Percentiles rank a stretch among this genome's conserved stretches.
Conservation (phyloP, 2,113 vertebrate species). For the Alosa alosa region DNA sequence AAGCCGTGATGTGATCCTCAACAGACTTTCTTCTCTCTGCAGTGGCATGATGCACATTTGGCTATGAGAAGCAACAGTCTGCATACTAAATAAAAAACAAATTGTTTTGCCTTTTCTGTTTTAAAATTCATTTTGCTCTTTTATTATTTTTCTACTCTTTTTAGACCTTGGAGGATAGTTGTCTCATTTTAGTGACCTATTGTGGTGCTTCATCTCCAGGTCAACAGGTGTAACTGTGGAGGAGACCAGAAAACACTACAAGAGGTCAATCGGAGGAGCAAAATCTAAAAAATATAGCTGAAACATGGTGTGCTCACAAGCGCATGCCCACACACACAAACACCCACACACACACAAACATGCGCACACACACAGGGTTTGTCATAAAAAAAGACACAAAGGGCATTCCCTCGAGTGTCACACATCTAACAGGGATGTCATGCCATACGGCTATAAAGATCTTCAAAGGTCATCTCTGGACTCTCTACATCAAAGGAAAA, state of each 20-base stretch:
- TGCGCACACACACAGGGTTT: too few relatives aligned
- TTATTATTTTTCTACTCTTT: neutral
- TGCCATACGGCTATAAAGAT: neutral
- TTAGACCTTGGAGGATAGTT: neutral
- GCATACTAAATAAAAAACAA: neutral
- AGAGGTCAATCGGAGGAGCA: too few relatives aligned
- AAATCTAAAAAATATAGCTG: too few relatives aligned
- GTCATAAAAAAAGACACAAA: too few relatives aligned
- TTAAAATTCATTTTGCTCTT: neutral
- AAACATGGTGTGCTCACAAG: too few relatives aligned
- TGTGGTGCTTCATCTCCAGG: neutral
- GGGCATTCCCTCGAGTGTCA: too few relatives aligned
- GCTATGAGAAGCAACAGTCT: neutral
- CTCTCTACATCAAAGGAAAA: neutral
- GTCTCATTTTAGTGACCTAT: too few relatives aligned
- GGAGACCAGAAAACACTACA: too few relatives aligned
- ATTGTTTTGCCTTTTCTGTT: neutral
- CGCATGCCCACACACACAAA: too few relatives aligned
- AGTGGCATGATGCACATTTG: slow-evolving; percentile 15
- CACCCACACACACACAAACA: too few relatives aligned
- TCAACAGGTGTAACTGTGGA: too few relatives aligned
- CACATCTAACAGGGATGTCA: too few relatives aligned
- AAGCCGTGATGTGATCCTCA: neutral
- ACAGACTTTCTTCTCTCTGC: neutral
- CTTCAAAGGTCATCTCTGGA: neutral